Conservation (phyloP, 92 coral and sea anemone species). For the Zoanthus sansibaricus region DNA sequence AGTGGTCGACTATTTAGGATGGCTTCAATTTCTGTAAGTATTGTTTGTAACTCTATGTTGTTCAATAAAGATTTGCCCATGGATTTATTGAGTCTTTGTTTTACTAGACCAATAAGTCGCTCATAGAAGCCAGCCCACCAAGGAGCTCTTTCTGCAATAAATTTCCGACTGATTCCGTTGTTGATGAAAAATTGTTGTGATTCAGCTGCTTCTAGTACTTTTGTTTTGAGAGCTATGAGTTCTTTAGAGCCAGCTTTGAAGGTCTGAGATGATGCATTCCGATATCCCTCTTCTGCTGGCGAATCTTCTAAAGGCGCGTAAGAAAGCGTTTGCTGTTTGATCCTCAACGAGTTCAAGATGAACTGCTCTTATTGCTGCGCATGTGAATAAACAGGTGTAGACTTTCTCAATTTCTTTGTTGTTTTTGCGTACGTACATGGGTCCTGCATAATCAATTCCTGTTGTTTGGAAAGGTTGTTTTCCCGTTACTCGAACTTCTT, state of each 20-base stretch:
- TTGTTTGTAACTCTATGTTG: background rate
- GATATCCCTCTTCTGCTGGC: background rate
- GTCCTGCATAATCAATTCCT: constrained; percentile 2
- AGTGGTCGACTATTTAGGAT: constrained; percentile 9
- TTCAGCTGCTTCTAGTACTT: constrained; percentile 13
- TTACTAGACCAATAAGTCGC: too few species aligned
- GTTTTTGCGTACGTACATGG: background rate
- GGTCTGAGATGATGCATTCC: constrained; percentile 1
- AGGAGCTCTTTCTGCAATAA: constrained; percentile 1
- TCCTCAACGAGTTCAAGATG: background rate
- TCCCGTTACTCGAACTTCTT: constrained; percentile 30
- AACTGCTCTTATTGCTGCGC: constrained; percentile 2
- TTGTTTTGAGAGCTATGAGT: constrained; percentile 19
- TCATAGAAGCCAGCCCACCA: background rate
- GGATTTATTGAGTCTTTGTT: too few species aligned
- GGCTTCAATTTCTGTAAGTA: background rate
- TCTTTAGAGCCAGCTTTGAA: constrained; percentile 10
- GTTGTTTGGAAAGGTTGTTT: background rate
- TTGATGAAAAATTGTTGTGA: constrained; percentile 9
- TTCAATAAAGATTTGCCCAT: too few species aligned
- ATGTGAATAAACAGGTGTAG: background rate
- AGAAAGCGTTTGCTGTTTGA: background rate
- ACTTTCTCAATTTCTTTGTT: background rate
- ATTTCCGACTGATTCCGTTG: background rate
- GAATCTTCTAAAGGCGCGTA: background rate